A percentile compares a stretch with the other conserved stretches of the same genome.
Conservation (phyloP, 2,797 vertebrate genomes). For the Erpetoichthys calabaricus region DNA sequence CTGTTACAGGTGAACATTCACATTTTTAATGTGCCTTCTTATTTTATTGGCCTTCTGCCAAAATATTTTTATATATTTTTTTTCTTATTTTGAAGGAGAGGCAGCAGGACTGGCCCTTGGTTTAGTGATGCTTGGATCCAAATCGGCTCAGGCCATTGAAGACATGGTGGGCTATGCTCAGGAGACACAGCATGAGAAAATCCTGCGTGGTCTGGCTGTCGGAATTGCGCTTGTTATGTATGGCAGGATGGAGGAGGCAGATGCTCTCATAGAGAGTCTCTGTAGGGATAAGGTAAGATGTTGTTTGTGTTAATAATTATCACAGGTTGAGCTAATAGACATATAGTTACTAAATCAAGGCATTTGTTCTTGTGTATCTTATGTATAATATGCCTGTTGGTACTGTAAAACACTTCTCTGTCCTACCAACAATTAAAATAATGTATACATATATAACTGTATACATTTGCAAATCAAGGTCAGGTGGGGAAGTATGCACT, state of each 20-base stretch:
- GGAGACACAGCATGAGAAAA: slow-evolving; percentile 96
- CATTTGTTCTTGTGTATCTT: too few species aligned
- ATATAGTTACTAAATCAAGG: too few species aligned
- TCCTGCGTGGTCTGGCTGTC: slow-evolving; percentile 84
- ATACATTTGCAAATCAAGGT: too few species aligned
- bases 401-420: too few species aligned
- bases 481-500: too few species aligned
- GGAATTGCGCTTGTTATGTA: slow-evolving; percentile 97
- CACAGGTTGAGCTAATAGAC: too few species aligned
- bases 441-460: too few species aligned
- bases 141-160: slow-evolving; percentile 95
- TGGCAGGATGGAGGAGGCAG: slow-evolving; percentile 93
- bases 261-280: slow-evolving; percentile 91
- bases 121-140: slow-evolving; percentile 93
- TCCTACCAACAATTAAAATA: too few species aligned
- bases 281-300: slow-evolving; percentile 83
- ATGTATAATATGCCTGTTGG: too few species aligned
- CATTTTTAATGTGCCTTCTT: background rate
- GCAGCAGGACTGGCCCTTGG: slow-evolving; percentile 87
- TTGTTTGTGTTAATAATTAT: background rate
- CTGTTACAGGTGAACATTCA: slow-evolving; percentile 72
- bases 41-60: too few species aligned
- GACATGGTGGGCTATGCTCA: slow-evolving; percentile 98
- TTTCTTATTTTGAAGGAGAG: slow-evolving; percentile 58
- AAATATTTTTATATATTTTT: background rate